Evolutionary conservation across 2,113 vertebrate genomes (phyloP), one percentile per base, ranked within the genome.

Genomic region (Pseudorectes ferrugineus): DNA sequence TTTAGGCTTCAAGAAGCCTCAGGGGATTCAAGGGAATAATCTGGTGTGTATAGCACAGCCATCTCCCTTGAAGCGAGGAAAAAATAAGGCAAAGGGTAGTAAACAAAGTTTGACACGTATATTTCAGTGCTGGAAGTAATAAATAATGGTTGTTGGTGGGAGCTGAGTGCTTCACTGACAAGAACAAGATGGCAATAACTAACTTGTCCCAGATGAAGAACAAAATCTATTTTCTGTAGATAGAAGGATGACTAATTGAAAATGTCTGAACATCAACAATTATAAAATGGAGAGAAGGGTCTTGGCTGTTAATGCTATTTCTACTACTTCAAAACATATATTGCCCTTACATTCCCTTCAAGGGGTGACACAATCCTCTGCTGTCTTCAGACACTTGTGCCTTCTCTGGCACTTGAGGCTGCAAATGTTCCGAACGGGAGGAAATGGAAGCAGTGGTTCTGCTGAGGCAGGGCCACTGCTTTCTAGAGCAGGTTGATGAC

Each of bases 401-500:
- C 36, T 79, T 71, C 24, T 77, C 66, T 89, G 71, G 55, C 57
- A 66, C n/a, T 85, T 43, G 38, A 88, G 75, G 62, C 74, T 66
- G 74, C 42, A 92, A 89, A 40, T 14, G 13, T 92, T 77, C 59
- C 25, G 48, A 89, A 81, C 24, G 21, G 48, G 33, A 85, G 85
- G 62, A 92, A 89, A 96, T 83, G 48, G 77, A 40, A 31, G 52
- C 85, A 80, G 65, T 83, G 45, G 59, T 76, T 91, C 92, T 91
- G 90, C 86, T 25, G 4, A 88, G 66, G 92, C 96, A 95, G 74
- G 85, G 77, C 87, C 75, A 35, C 15, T 1, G 8, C 87, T 93
- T 93, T 81, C 73, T 77, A 89, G 95, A 93, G 91, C 91, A 97
- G 95, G 96, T 97, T 96, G 97, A 95, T 94, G 98, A 97, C 91